These are phyloP conservation scores for Leptopterna dolabrata DNA, from an alignment of 2,888 invertebrate species.

Conservation along the genomic window DNA sequence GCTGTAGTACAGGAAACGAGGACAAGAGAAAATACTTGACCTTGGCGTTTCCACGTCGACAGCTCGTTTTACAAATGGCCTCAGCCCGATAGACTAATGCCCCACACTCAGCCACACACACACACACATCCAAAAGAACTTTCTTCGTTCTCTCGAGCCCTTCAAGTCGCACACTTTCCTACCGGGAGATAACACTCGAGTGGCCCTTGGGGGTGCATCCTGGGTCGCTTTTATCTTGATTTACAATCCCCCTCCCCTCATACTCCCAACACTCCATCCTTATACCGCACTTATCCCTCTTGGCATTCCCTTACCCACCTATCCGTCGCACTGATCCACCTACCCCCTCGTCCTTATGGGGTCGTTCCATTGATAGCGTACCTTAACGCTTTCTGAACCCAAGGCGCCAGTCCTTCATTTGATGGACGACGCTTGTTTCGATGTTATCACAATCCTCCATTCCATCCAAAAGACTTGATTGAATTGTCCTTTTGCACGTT, in stretches of 20 bases:
- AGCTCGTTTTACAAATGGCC: not conserved
- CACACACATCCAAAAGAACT: not conserved
- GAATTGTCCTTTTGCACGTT: too few relatives aligned
- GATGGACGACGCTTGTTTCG: not conserved
- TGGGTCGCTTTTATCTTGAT: conserved; percentile 7
- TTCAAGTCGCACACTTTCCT: not conserved
- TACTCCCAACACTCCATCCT: not conserved
- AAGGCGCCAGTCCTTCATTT: not conserved
- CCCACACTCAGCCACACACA: not conserved
- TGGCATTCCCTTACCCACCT: not conserved
- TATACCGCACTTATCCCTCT: conserved; percentile 4
- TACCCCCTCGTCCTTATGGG: not conserved
- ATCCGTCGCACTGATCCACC: not conserved
- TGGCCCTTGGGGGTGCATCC: conserved; percentile 9
- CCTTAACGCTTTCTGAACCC: not conserved
- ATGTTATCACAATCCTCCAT: not conserved
- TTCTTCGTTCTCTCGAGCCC: not conserved
- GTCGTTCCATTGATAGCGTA: not conserved
- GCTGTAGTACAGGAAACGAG: too few relatives aligned
- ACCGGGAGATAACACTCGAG: not conserved
- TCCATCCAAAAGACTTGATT: not conserved
- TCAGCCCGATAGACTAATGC: not conserved
- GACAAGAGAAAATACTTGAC: not conserved
- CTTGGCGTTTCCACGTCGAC: not conserved
- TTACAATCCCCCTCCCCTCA: not conserved